A percentile compares a stretch with the other conserved stretches of the same genome.
Evolutionary conservation across 1,140 invertebrate genomes (phyloP).

Genomic region (Drosophila tristis): DNA sequence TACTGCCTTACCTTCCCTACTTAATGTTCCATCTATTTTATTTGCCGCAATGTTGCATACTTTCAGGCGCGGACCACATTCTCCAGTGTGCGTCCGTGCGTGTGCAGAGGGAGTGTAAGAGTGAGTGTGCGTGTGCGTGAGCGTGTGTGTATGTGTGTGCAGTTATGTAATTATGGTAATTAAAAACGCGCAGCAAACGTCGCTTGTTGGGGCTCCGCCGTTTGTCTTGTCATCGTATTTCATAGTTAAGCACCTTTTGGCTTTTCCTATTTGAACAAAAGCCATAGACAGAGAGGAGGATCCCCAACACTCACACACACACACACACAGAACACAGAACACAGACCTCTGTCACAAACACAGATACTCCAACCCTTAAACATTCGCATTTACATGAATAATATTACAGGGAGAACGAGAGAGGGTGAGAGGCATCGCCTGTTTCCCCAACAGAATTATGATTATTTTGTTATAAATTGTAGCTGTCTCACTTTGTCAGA

Average conservation of each 20-base stretch:
- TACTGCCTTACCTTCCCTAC: no score
- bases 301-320: not conserved
- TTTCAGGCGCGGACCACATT: constrained; percentile 62
- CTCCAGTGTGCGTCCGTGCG: constrained; percentile 31
- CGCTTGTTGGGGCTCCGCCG: constrained; percentile 7
- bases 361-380: no score
- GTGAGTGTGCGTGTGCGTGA: not conserved
- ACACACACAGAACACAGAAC: not conserved
- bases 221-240: constrained; percentile 62
- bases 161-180: constrained; percentile 82
- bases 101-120: not conserved
- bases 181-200: constrained; percentile 61
- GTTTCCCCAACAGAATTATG: constrained; percentile 27
- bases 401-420: constrained; percentile 8
- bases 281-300: constrained; percentile 17
- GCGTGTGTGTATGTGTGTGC: constrained; percentile 36
- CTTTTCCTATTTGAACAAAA: constrained; percentile 53
- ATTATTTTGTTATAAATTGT: constrained; percentile 48
- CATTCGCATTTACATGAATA: constrained; percentile 41
- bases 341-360: no score
- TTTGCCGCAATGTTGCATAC: constrained; percentile 42
- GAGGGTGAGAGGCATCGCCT: constrained; percentile 5
- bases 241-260: constrained; percentile 62
- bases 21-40: no score
- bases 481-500: constrained; percentile 1